Evolutionary conservation across 1,140 invertebrate species (phyloP).

Genomic region (Aphelinus certus): DNA sequence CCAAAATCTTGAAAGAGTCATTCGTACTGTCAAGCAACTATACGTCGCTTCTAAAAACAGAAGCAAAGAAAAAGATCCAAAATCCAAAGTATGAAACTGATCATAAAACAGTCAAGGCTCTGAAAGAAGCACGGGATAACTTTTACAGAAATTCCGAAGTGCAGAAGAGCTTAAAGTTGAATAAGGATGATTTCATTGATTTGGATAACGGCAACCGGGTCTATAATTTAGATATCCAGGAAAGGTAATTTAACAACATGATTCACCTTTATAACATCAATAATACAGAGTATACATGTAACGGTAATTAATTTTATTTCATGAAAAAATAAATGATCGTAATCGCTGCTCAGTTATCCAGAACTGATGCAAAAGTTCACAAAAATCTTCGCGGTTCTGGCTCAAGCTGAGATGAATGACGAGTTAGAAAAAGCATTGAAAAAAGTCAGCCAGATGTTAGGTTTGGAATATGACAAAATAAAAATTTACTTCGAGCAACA

Average conservation of each 20-base stretch:
- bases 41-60: slow-evolving; percentile 17
- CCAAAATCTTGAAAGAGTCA: slow-evolving; percentile 8
- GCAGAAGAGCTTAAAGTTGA: slow-evolving; percentile 10
- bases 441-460: slow-evolving; percentile 23
- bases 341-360: slow-evolving; percentile 13
- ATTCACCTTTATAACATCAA: too few relatives aligned
- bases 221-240: slow-evolving; percentile 37
- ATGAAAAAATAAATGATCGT: too few relatives aligned
- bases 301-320: too few relatives aligned
- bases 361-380: slow-evolving; percentile 37
- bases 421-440: slow-evolving; percentile 25
- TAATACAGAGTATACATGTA: too few relatives aligned
- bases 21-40: slow-evolving; percentile 30
- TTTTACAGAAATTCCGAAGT: slow-evolving; percentile 26
- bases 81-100: slow-evolving; percentile 24
- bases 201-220: slow-evolving; percentile 25
- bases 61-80: slow-evolving; percentile 33
- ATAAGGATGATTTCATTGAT: slow-evolving; percentile 35
- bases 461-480: slow-evolving; percentile 20
- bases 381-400: slow-evolving; percentile 34
- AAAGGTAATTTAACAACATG: background rate
- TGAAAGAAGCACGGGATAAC: slow-evolving; percentile 18
- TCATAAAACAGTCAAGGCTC: background rate
- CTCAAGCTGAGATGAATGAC: slow-evolving; percentile 35
- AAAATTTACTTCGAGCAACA: slow-evolving; percentile 20